Conservation (phyloP, 2,888 invertebrate species). For the Pristionchus maxplancki region DNA sequence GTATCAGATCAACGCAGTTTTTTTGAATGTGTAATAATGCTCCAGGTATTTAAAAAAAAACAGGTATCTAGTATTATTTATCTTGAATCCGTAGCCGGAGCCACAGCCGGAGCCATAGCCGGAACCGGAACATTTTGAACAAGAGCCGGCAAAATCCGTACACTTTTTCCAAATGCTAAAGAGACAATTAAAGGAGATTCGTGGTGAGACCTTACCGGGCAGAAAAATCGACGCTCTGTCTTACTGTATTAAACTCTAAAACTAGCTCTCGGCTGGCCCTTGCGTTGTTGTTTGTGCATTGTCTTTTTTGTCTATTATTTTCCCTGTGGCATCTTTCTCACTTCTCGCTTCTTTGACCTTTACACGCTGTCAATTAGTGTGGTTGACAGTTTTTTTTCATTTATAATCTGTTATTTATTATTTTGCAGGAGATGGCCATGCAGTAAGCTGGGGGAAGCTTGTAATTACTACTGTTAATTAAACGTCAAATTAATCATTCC, state of each 20-base stretch:
- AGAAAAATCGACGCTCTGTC: neutral
- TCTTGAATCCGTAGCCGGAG: too few species aligned
- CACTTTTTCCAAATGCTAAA: neutral
- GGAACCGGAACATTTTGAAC: too few species aligned
- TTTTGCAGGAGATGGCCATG: conserved; percentile 7
- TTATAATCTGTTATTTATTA: neutral
- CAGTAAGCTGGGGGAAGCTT: neutral
- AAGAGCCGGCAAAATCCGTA: too few species aligned
- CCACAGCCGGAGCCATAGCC: too few species aligned
- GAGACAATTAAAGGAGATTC: too few species aligned
- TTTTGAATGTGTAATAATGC: too few species aligned
- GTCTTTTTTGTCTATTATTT: neutral
- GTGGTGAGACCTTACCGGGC: neutral
- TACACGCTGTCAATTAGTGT: conserved; percentile 23
- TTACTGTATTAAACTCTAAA: conserved; percentile 46
- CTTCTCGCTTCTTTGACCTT: neutral
- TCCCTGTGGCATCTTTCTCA: conserved; percentile 35
- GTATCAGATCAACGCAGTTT: conserved; percentile 19
- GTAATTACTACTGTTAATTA: conserved; percentile 12
- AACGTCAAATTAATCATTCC: neutral
- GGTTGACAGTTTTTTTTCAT: too few species aligned
- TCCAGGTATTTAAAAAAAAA: too few species aligned
- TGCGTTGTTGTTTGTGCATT: conserved; percentile 5
- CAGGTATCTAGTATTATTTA: too few species aligned
- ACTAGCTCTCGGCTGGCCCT: conserved; percentile 33